Percentiles rank a stretch among this genome's conserved stretches.
These are phyloP conservation scores for Calcarius lapponicus DNA, from an alignment of 2,797 vertebrate genomes.

Conservation along the genomic window DNA sequence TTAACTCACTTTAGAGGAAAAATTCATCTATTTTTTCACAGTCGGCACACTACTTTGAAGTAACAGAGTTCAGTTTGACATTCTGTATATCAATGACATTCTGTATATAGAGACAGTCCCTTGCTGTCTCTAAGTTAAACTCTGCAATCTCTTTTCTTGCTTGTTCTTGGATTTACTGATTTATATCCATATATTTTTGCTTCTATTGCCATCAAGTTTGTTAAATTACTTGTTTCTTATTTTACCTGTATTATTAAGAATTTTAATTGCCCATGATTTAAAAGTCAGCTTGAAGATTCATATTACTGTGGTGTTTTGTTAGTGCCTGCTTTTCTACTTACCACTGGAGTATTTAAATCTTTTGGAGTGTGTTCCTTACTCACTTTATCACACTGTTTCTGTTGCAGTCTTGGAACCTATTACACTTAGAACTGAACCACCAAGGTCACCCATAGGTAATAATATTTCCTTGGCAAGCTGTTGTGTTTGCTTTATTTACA, in stretches of 20 bases:
- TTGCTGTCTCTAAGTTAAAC: neutral
- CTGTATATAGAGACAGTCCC: neutral
- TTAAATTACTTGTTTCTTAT: neutral
- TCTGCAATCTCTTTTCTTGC: neutral
- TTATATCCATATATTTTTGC: neutral
- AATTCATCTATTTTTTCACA: neutral
- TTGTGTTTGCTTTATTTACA: slow-evolving; percentile 6
- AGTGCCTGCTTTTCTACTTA: neutral
- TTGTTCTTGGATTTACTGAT: neutral
- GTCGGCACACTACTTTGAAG: neutral
- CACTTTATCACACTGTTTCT: slow-evolving; percentile 32
- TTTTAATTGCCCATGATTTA: neutral
- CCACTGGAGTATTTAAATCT: neutral
- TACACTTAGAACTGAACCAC: slow-evolving; percentile 66
- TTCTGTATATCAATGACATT: neutral
- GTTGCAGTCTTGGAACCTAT: slow-evolving; percentile 65
- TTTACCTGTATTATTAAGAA: neutral
- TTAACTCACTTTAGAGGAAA: neutral
- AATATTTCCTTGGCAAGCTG: slow-evolving; percentile 28
- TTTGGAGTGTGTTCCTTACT: neutral
- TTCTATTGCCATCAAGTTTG: neutral
- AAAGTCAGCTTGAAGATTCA: neutral
- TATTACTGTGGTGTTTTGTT: neutral
- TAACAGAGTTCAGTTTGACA: neutral
- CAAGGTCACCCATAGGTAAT: slow-evolving; percentile 73